These are phyloP conservation scores for Hippopotamus amphibius DNA, from an alignment of 2,113 vertebrate genomes.

Conservation along the genomic window DNA sequence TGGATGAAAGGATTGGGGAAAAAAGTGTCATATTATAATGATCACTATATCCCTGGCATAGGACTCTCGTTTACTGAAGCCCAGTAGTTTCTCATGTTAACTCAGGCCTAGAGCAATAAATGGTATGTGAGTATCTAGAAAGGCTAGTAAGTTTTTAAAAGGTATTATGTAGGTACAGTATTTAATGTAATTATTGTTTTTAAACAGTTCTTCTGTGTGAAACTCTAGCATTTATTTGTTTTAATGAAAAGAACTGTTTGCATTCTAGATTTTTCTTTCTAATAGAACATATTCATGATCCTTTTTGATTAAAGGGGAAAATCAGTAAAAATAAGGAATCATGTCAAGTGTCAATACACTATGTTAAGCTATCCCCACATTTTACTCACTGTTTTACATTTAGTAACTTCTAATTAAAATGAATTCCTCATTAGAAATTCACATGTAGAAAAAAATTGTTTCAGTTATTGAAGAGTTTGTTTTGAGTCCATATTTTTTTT, in stretches of 20 bases:
- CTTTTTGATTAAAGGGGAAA: not conserved
- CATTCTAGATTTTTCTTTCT: slow-evolving; percentile 27
- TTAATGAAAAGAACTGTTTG: not conserved
- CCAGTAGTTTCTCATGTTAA: not conserved
- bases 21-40: not conserved
- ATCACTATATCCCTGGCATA: not conserved
- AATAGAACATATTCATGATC: not conserved
- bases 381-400: not conserved
- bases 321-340: not conserved
- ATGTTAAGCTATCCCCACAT: not conserved
- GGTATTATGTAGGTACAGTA: not conserved
- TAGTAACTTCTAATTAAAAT: slow-evolving; percentile 34
- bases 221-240: not conserved
- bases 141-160: not conserved
- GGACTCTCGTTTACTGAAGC: not conserved
- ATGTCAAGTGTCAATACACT: not conserved
- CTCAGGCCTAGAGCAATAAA: not conserved
- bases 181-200: not conserved
- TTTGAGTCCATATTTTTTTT: slow-evolving; percentile 27
- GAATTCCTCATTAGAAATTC: slow-evolving; percentile 25
- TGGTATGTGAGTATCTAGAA: not conserved
- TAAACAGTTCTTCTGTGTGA: not conserved
- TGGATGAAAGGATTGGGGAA: not conserved
- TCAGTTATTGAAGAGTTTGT: not conserved
- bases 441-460: slow-evolving; percentile 15